Evolutionary conservation across 2,113 vertebrate species (phyloP), one percentile per base, ranked within the genome.

Genomic region (Otus sunia): DNA sequence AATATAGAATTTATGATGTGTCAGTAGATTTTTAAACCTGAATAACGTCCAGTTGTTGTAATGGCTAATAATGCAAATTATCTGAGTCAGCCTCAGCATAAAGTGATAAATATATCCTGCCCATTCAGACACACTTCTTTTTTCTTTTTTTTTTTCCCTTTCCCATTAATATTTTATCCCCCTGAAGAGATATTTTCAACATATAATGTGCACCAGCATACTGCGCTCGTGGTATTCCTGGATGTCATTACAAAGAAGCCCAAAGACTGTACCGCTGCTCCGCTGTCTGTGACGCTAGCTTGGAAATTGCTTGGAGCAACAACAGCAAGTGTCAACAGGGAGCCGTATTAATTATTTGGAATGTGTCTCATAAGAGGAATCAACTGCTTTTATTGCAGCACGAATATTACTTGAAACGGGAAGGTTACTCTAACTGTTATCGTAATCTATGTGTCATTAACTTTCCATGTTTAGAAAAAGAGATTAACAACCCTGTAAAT

Each of bases 341-440:
- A 98, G 90, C 96, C n/a, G 53, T 98, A 98, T 98, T 98, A 98
- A 98, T 98, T 98, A 98, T 98, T 98, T 98, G 97, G 96, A 98
- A 98, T 98, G 98, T 97, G 97, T 97, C 98, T 98, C 98, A 69
- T 97, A 98, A 98, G 98, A 97, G 97, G 94, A 97, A 97, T 98
- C 97, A 97, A 91, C 95, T 73, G 94, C 91, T 97, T 98, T 98
- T 98, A 98, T 97, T 98, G 96, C 97, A 90, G 95, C 96, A 92
- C 37, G 49, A 98, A 97, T 98, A 97, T 98, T 98, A 97, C 94
- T 98, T 97, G 97, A 98, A 97, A 97, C 6, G 5, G 94, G 97
- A 98, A 98, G 97, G 96, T 98, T 98, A 97, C 92, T 97, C 94
- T 97, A 96, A 94, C 96, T 97, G 98, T 98, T 98, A 96, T 78